Conservation (phyloP, 2,888 invertebrate genomes). For the Notocelia uddmanniana region DNA sequence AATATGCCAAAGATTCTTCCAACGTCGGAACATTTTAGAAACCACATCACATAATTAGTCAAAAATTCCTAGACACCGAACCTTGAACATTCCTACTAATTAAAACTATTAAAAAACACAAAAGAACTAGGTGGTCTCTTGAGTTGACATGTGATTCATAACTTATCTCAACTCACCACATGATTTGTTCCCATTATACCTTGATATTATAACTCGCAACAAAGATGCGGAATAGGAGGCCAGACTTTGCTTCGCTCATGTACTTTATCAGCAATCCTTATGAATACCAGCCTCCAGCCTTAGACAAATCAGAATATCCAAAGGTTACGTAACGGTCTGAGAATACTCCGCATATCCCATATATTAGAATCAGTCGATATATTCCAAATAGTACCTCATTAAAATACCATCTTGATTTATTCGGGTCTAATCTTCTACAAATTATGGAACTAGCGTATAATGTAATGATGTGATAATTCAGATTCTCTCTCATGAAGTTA, state of each 20-base stretch:
- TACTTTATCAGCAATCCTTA: background rate
- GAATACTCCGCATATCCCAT: constrained; percentile 48
- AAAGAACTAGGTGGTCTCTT: constrained; percentile 41
- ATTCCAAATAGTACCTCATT: constrained; percentile 59
- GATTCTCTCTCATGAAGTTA: constrained; percentile 25
- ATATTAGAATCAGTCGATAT: constrained; percentile 60
- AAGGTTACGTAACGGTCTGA: constrained; percentile 41
- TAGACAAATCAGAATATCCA: constrained; percentile 16
- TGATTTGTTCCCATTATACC: background rate
- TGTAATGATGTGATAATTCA: constrained; percentile 52
- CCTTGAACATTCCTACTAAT: constrained; percentile 28
- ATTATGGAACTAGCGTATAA: constrained; percentile 47
- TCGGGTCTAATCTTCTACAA: constrained; percentile 51
- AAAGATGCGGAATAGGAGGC: background rate
- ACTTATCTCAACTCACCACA: background rate
- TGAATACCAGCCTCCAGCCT: constrained; percentile 1
- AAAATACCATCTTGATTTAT: constrained; percentile 59
- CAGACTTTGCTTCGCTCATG: background rate
- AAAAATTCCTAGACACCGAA: constrained; percentile 6
- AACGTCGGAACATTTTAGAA: background rate
- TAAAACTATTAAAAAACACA: constrained; percentile 38
- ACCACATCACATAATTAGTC: constrained; percentile 17
- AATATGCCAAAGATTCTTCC: background rate
- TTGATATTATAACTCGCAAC: background rate
- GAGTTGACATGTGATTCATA: background rate